A percentile compares a stretch with the other conserved stretches of the same genome.
Conservation (phyloP, 1,140 invertebrate genomes). For the Ostrea denselamellosa region DNA sequence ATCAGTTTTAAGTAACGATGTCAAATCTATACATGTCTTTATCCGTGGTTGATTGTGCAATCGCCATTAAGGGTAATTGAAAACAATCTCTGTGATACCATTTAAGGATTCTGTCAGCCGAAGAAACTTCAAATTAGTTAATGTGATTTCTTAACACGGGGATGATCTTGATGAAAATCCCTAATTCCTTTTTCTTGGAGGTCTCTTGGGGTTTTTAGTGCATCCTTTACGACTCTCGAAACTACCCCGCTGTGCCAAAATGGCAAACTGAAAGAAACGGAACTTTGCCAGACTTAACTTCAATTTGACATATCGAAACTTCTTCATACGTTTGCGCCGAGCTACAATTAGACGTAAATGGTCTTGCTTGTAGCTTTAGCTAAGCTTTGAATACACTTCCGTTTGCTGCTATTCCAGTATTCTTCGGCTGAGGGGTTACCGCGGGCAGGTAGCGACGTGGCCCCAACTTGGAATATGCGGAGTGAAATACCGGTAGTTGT, state of each 20-base stretch:
- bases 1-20: background rate
- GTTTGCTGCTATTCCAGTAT: background rate
- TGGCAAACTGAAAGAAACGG: background rate
- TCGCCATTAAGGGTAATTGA: background rate
- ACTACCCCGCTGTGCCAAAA: background rate
- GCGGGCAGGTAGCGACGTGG: background rate
- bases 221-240: background rate
- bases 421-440: background rate
- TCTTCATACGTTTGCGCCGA: conserved; percentile 13
- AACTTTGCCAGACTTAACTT: conserved; percentile 14
- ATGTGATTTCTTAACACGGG: conserved; percentile 1
- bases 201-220: conserved; percentile 1
- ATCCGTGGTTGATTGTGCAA: background rate
- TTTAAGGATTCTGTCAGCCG: background rate
- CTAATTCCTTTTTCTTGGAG: background rate
- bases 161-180: conserved; percentile 16
- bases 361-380: conserved; percentile 32
- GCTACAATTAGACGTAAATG: conserved; percentile 31
- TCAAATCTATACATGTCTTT: background rate
- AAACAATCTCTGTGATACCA: background rate
- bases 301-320: conserved; percentile 29
- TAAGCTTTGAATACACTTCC: conserved; percentile 36
- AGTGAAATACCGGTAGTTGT: background rate
- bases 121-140: background rate
- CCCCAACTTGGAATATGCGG: too few relatives aligned